These are phyloP conservation scores for Abrostola tripartita DNA, from an alignment of 2,888 invertebrate genomes.

Conservation along the genomic window DNA sequence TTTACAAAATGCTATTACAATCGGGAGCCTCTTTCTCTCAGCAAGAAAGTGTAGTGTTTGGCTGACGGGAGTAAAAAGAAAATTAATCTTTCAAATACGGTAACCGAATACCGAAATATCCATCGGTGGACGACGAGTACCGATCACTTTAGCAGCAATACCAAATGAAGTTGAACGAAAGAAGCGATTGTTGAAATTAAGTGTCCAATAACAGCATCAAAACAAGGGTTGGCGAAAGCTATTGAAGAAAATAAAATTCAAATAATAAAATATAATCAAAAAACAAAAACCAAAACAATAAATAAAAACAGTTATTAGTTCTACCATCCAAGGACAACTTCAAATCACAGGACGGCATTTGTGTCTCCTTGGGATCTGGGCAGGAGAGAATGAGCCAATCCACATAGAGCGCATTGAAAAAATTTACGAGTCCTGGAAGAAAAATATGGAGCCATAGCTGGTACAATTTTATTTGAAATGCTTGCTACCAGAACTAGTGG, in stretches of 20 bases:
- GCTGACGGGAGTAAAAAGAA: too few relatives aligned
- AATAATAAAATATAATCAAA: constrained; percentile 6
- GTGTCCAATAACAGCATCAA: constrained; percentile 34
- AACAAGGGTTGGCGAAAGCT: constrained; percentile 1
- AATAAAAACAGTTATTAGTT: neutral
- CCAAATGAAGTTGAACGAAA: too few relatives aligned
- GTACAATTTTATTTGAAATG: neutral
- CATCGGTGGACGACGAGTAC: too few relatives aligned
- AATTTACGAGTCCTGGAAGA: neutral
- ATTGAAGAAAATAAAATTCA: constrained; percentile 7
- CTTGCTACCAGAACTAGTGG: neutral
- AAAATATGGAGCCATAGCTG: neutral
- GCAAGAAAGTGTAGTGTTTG: too few relatives aligned
- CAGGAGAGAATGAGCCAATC: neutral
- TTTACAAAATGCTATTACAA: too few relatives aligned
- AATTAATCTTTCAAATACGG: too few relatives aligned
- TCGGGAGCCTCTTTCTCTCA: too few relatives aligned
- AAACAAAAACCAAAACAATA: neutral
- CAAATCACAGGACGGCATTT: neutral
- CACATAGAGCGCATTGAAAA: neutral
- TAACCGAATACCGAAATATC: too few relatives aligned
- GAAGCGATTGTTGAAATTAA: constrained; percentile 44
- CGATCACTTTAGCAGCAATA: too few relatives aligned
- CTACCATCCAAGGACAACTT: constrained; percentile 1
- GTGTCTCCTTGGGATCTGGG: neutral